A percentile compares a stretch with the other conserved stretches of the same genome.
Conservation (phyloP, 2,888 invertebrate species). For the Cyclophora punctaria region DNA sequence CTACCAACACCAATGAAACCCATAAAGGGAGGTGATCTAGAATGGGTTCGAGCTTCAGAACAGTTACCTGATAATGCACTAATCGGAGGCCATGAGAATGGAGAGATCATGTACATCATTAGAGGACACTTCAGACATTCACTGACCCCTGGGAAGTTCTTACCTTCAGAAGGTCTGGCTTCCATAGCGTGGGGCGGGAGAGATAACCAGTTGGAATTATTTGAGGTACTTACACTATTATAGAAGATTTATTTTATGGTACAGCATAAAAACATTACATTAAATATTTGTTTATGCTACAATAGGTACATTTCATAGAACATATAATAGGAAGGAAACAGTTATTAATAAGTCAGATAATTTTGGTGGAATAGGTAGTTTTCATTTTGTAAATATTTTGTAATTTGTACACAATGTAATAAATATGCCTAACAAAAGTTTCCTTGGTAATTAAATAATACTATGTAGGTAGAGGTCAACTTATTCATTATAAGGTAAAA, state of each 20-base stretch:
- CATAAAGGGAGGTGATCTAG: conserved; percentile 56
- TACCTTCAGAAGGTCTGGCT: conserved; percentile 80
- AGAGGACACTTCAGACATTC: conserved; percentile 82
- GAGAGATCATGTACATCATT: conserved; percentile 78
- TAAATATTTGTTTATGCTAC: no score
- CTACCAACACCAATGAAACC: not conserved
- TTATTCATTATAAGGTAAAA: not conserved
- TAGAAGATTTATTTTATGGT: no score
- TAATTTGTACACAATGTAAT: not conserved
- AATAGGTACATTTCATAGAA: no score
- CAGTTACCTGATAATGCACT: conserved; percentile 82
- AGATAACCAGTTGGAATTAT: conserved; percentile 79
- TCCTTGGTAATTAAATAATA: not conserved
- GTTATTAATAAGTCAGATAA: conserved; percentile 3
- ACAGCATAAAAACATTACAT: no score
- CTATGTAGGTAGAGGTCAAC: not conserved
- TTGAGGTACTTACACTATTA: conserved; percentile 71
- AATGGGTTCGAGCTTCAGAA: conserved; percentile 79
- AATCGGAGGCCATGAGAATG: conserved; percentile 78
- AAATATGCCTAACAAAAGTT: no score
- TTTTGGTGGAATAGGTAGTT: not conserved
- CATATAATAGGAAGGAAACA: no score
- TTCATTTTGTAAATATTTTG: not conserved
- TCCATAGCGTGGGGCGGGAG: conserved; percentile 86
- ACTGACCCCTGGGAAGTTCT: conserved; percentile 86